Percentiles rank a stretch among this genome's conserved stretches.
Evolutionary conservation across 2,888 invertebrate genomes (phyloP).

Genomic region (Acleris emargana): DNA sequence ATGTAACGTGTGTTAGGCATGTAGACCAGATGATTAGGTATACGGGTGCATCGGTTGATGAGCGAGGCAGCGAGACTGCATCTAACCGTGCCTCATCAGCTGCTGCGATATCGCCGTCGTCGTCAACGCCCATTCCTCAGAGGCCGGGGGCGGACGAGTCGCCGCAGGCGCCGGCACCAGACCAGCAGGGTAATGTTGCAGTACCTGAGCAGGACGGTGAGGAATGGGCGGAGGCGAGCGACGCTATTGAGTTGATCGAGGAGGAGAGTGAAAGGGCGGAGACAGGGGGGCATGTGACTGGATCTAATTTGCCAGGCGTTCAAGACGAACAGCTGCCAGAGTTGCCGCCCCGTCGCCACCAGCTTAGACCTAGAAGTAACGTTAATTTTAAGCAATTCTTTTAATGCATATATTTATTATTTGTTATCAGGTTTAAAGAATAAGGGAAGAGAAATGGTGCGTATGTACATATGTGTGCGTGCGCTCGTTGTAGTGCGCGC

Average conservation of each 20-base stretch:
- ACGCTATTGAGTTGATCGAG: background rate
- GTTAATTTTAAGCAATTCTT: conserved; percentile 1
- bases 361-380: conserved; percentile 1
- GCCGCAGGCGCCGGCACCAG: background rate
- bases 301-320: background rate
- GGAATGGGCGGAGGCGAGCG: conserved; percentile 1
- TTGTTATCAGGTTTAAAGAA: background rate
- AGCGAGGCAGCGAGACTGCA: background rate
- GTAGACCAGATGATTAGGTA: background rate
- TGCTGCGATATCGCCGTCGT: background rate
- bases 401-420: background rate
- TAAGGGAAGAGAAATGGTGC: conserved; percentile 7
- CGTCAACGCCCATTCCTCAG: background rate
- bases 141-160: background rate
- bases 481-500: background rate
- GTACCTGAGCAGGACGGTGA: background rate
- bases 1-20: background rate
- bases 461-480: background rate
- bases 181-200: background rate
- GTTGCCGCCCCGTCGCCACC: background rate
- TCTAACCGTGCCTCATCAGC: background rate
- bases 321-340: background rate
- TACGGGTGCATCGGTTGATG: background rate
- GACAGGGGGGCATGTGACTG: background rate
- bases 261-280: background rate